Evolutionary conservation across 2,797 vertebrate genomes (phyloP), one percentile per base, ranked within the genome.

Genomic region (Catharus ustulatus): DNA sequence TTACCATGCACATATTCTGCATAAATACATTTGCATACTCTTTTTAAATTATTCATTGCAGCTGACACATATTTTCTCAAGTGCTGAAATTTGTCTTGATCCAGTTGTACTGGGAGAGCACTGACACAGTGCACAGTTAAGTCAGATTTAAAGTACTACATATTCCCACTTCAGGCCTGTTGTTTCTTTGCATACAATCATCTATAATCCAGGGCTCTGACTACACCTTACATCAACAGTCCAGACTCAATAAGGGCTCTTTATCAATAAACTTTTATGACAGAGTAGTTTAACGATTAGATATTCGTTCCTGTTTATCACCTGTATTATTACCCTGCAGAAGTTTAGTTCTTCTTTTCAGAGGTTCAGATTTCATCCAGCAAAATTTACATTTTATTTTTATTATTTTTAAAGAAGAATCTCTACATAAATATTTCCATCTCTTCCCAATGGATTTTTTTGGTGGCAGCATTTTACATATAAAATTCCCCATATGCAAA

Each of bases 131-230:
- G 4, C 21, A 59, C 13, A 15, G 15, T 2, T 78, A 82, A 75
- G 23, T 54, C 43, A 34, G 13, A 72, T 15, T 62, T 68, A 14
- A 63, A 69, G n/a, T 8, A 40, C 15, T 52, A 29, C 3, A 10
- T 0, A 0, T 6, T 67, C 22, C 43, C 38, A 13, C 29, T 48
- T 81, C 36, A 81, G 48, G n/a, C 22, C 11, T 74, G 22, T 7
- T 45, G 11, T 34, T 83, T 42, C 42, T 34, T 69, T 48, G 10
- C 10, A n/a, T 51, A 69, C 7, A 6, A 0, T 77, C 69, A 80
- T 66, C 54, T 51, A 4, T 36, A 43, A 21, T 24, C 16, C 10
- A 67, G 27, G 8, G 12, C 26, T 85, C 20, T 83, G 16, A 42
- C 9, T 32, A 16, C 14, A 52, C 18, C 3, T 79, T 43, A n/a